phyloP scores from a whole-genome alignment of 2,113 vertebrate species.

The Papio anubis region DNA sequence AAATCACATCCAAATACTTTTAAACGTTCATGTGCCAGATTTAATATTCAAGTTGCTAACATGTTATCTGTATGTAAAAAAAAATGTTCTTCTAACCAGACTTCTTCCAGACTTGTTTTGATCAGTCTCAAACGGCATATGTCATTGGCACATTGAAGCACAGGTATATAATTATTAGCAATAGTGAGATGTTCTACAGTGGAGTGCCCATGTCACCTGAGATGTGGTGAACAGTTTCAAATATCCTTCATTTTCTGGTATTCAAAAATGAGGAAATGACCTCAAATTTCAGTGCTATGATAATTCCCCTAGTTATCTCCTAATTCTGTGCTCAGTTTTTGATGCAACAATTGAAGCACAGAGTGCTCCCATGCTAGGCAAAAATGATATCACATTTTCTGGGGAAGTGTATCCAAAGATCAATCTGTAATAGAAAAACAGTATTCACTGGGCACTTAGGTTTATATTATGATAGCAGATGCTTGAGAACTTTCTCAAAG shows the following conservation, averaged over 20 bases:
- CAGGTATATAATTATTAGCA: neutral
- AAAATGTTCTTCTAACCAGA: neutral
- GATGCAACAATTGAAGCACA: neutral
- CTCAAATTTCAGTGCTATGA: neutral
- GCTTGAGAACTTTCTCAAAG: rapidly evolving
- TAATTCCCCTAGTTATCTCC: neutral
- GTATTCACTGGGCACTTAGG: rapidly evolving
- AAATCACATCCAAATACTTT: neutral
- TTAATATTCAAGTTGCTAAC: neutral
- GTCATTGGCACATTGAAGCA: neutral
- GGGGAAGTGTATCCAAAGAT: neutral
- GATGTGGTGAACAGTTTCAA: neutral
- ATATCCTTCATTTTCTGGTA: neutral
- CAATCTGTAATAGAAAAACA: neutral
- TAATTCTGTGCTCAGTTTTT: neutral
- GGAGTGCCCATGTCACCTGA: rapidly evolving
- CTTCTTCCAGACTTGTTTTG: neutral
- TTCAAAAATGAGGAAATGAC: neutral
- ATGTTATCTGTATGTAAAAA: neutral
- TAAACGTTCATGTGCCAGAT: neutral
- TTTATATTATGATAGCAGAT: neutral
- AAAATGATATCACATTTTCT: neutral
- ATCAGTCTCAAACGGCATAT: neutral
- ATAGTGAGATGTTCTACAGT: neutral
- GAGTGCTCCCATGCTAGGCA: neutral